phyloP scores from a whole-genome alignment of 2,113 vertebrate genomes.

The Seriola rivoliana region DNA sequence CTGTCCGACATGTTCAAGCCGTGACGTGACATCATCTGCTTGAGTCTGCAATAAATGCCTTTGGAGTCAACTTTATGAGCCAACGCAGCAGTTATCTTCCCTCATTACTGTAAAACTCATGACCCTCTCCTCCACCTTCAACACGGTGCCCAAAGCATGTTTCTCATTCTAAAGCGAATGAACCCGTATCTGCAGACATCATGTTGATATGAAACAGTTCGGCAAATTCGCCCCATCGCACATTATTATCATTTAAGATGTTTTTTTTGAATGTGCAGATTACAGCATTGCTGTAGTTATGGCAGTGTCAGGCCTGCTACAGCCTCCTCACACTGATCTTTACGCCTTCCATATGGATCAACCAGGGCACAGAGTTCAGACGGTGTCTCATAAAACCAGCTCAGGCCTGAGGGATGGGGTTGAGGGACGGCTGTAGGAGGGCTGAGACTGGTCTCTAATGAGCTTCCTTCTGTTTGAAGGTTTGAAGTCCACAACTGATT shows the following conservation, averaged over 20 bases:
- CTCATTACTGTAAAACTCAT: constrained; percentile 27
- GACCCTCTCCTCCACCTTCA: not conserved
- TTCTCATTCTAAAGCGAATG: not conserved
- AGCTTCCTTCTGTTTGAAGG: constrained; percentile 70
- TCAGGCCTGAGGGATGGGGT: constrained; percentile 29
- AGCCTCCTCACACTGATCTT: not conserved
- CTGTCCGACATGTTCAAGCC: constrained; percentile 21
- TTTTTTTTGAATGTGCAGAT: not conserved
- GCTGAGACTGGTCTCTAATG: constrained; percentile 50
- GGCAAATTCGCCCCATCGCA: not conserved
- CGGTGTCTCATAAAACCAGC: constrained; percentile 49
- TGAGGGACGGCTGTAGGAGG: constrained; percentile 8
- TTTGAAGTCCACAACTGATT: constrained; percentile 63
- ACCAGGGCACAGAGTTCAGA: constrained; percentile 9
- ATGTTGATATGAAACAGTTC: not conserved
- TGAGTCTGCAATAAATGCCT: constrained; percentile 40
- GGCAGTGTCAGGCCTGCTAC: not conserved
- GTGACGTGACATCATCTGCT: constrained; percentile 53
- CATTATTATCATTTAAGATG: not conserved
- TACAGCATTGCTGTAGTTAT: too few species aligned
- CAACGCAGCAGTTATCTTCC: constrained; percentile 14
- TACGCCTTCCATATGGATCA: constrained; percentile 16
- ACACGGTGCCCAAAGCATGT: not conserved
- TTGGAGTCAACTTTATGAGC: constrained; percentile 43
- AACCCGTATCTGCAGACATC: not conserved